Evolutionary conservation across 1,140 invertebrate genomes (phyloP).

Genomic region (Linepithema humile): DNA sequence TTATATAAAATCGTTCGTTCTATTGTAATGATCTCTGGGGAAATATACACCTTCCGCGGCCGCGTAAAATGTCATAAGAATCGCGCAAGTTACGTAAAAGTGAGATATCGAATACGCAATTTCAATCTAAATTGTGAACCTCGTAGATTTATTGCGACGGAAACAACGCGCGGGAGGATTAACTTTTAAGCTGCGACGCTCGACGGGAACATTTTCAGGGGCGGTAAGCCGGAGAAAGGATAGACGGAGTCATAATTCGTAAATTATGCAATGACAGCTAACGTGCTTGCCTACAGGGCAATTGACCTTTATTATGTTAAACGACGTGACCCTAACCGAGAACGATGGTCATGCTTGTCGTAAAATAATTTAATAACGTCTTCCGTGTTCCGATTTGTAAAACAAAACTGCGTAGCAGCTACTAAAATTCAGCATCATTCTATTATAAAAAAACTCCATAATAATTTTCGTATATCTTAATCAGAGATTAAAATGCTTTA

Average conservation of each 20-base stretch:
- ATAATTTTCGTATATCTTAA: background rate
- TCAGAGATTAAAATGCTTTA: background rate
- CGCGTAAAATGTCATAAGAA: background rate
- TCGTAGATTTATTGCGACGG: conserved; percentile 42
- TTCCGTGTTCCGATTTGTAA: conserved; percentile 36
- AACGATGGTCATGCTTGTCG: conserved; percentile 55
- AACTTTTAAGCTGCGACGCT: conserved; percentile 40
- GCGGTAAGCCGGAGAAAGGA: background rate
- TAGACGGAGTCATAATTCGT: conserved; percentile 58
- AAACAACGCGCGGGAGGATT: conserved; percentile 34
- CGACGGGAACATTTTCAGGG: conserved; percentile 29
- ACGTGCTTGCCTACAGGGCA: conserved; percentile 51
- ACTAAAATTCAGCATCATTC: background rate
- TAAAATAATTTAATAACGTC: conserved; percentile 65
- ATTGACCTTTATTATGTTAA: conserved; percentile 75
- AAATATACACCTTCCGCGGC: background rate
- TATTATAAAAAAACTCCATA: background rate
- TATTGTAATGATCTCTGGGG: background rate
- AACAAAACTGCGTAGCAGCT: background rate
- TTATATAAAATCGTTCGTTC: too few relatives aligned
- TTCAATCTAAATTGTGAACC: conserved; percentile 9
- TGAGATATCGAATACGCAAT: background rate
- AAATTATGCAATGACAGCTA: conserved; percentile 69
- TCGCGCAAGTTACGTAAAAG: background rate
- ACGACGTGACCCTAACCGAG: conserved; percentile 64